Percentiles rank a stretch among this genome's conserved stretches.
Conservation (phyloP, 2,797 vertebrate genomes). For the Acrossocheilus fasciatus region DNA sequence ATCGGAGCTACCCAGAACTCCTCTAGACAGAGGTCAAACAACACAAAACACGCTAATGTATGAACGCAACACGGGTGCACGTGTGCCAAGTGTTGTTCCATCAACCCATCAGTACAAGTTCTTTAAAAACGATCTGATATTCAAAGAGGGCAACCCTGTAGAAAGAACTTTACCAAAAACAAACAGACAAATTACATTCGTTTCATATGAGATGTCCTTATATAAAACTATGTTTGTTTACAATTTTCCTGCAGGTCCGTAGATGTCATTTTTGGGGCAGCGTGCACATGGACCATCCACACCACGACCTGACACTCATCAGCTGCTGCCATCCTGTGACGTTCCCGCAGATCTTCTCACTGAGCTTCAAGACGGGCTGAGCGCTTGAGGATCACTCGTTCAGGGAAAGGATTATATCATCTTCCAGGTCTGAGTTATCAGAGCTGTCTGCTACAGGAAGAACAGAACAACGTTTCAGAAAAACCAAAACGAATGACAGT, state of each 20-base stretch:
- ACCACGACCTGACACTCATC: conserved; percentile 40
- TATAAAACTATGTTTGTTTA: not conserved
- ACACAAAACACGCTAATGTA: not conserved
- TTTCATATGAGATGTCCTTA: conserved; percentile 48
- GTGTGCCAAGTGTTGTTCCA: not conserved
- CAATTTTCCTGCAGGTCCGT: not conserved
- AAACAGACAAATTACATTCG: not conserved
- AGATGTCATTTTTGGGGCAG: conserved; percentile 22
- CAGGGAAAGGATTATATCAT: conserved; percentile 97
- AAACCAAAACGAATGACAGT: conserved; percentile 38
- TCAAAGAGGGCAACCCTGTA: not conserved
- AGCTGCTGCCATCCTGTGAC: conserved; percentile 52
- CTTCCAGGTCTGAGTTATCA: conserved; percentile 96
- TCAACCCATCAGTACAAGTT: not conserved
- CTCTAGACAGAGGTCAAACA: not conserved
- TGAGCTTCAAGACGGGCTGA: conserved; percentile 19
- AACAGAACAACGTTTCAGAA: conserved; percentile 65
- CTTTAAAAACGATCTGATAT: not conserved
- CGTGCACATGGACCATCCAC: not conserved
- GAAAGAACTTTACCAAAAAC: not conserved
- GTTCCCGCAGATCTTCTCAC: conserved; percentile 40
- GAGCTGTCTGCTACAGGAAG: conserved; percentile 89
- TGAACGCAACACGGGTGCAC: not conserved
- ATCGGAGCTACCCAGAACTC: not conserved
- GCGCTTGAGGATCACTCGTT: conserved; percentile 71